Evolutionary conservation across 2,888 invertebrate genomes (phyloP).

Genomic region (Chloroclystis v-ata): DNA sequence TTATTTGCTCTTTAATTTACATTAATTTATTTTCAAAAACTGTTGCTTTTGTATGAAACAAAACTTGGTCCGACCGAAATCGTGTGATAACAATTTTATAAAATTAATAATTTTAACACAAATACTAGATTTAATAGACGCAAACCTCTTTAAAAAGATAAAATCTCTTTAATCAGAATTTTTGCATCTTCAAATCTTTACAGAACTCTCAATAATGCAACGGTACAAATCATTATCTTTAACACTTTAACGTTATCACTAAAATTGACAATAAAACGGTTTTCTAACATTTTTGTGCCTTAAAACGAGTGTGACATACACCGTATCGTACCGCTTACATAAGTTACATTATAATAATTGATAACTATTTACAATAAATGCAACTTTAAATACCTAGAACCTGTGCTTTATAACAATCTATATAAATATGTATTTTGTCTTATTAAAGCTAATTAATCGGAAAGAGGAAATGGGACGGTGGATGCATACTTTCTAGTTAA

Average conservation of each 20-base stretch:
- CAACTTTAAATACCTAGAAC: constrained; percentile 73
- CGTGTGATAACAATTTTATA: constrained; percentile 58
- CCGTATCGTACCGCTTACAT: constrained; percentile 68
- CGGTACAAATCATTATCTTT: constrained; percentile 62
- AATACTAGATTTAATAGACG: constrained; percentile 36
- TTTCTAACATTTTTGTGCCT: constrained; percentile 74
- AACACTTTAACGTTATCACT: constrained; percentile 61
- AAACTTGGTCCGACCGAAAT: constrained; percentile 69
- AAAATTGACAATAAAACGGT: constrained; percentile 75
- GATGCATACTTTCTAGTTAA: constrained; percentile 63
- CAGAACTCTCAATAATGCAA: constrained; percentile 34
- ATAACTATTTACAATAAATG: constrained; percentile 77
- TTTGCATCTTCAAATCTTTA: constrained; percentile 32
- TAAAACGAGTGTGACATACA: constrained; percentile 76
- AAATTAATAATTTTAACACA: constrained; percentile 34
- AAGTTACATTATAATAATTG: constrained; percentile 44
- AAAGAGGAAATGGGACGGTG: constrained; percentile 77
- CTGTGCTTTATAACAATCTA: constrained; percentile 77
- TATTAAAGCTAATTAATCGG: constrained; percentile 71
- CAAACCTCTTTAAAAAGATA: constrained; percentile 21
- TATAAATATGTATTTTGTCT: constrained; percentile 70
- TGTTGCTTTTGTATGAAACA: constrained; percentile 64
- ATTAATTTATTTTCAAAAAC: constrained; percentile 69
- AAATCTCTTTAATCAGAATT: constrained; percentile 2
- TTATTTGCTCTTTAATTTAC: constrained; percentile 56